Percentiles rank a stretch among this genome's conserved stretches.
These are phyloP conservation scores for Stenoptilia bipunctidactyla DNA, from an alignment of 2,888 invertebrate species.

Conservation along the genomic window DNA sequence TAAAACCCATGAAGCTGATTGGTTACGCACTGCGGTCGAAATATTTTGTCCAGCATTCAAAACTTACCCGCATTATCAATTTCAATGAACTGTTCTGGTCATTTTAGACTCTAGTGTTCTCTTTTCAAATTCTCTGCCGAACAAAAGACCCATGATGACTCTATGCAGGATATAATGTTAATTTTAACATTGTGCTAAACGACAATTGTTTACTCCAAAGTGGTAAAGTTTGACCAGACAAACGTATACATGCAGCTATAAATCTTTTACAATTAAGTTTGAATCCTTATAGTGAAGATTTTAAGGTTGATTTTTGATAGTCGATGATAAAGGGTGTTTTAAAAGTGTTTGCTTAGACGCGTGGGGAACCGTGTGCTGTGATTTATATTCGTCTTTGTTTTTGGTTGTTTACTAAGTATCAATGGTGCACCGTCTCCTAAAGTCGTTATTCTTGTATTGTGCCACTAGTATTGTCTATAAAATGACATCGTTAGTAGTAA, in stretches of 20 bases:
- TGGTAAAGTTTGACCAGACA: constrained; percentile 36
- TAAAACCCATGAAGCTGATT: constrained; percentile 23
- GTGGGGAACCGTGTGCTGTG: constrained; percentile 42
- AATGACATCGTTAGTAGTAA: constrained; percentile 65
- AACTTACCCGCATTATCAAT: constrained; percentile 37
- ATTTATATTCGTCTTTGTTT: constrained; percentile 68
- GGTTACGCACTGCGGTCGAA: constrained; percentile 53
- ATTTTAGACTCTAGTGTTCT: not conserved
- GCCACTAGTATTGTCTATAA: constrained; percentile 53
- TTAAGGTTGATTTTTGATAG: constrained; percentile 20
- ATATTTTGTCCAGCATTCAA: constrained; percentile 51
- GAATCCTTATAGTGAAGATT: not conserved
- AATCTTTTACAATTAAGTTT: not conserved
- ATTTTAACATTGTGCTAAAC: constrained; percentile 46
- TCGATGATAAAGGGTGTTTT: constrained; percentile 16
- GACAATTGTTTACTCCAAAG: constrained; percentile 58
- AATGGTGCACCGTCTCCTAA: constrained; percentile 49
- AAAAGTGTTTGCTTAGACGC: constrained; percentile 34
- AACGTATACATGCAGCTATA: constrained; percentile 18
- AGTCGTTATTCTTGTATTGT: constrained; percentile 68
- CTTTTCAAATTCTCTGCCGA: constrained; percentile 24
- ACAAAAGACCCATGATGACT: constrained; percentile 58
- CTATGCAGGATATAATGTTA: constrained; percentile 50
- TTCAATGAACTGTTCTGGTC: constrained; percentile 44
- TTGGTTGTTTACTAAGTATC: constrained; percentile 62